These are phyloP conservation scores for Drosophila subobscura DNA, from an alignment of 1,140 invertebrate genomes.

Conservation along the genomic window DNA sequence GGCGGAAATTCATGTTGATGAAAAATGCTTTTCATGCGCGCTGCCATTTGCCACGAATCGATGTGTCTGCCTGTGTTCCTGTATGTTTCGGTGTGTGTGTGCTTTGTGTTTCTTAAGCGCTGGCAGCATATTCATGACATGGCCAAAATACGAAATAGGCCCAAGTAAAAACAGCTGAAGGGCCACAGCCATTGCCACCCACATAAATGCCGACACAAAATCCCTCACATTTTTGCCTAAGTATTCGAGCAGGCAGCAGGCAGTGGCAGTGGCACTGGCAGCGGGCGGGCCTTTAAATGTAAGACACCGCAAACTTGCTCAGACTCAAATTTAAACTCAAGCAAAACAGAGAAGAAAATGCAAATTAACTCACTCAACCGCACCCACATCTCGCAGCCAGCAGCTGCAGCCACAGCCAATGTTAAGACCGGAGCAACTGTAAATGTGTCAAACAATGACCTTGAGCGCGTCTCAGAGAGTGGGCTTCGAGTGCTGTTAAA, in stretches of 20 bases:
- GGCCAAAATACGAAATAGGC: slow-evolving; percentile 72
- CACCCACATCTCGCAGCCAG: slow-evolving; percentile 54
- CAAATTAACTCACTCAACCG: slow-evolving; percentile 57
- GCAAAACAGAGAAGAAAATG: background rate
- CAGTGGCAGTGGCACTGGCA: slow-evolving; percentile 16
- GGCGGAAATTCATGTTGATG: slow-evolving; percentile 76
- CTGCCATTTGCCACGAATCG: slow-evolving; percentile 69
- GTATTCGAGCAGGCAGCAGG: slow-evolving; percentile 1
- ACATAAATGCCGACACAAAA: slow-evolving; percentile 6
- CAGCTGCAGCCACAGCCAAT: slow-evolving; percentile 42
- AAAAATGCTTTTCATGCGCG: slow-evolving; percentile 79
- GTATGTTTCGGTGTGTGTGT: slow-evolving; percentile 25
- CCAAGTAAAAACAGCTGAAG: slow-evolving; percentile 52
- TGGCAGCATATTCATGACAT: slow-evolving; percentile 72
- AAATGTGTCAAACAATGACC: slow-evolving; percentile 76
- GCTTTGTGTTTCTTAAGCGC: slow-evolving; percentile 37
- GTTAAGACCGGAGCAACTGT: slow-evolving; percentile 49
- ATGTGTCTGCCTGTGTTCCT: slow-evolving; percentile 39
- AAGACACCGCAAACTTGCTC: slow-evolving; percentile 3
- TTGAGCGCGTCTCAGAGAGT: slow-evolving; percentile 59
- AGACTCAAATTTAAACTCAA: slow-evolving; percentile 32
- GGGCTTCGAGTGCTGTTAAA: slow-evolving; percentile 18
- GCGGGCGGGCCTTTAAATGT: slow-evolving; percentile 22
- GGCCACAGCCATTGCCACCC: slow-evolving; percentile 12
- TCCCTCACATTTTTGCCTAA: no score